Evolutionary conservation across 1,140 invertebrate genomes (phyloP), one percentile per base, ranked within the genome.

Genomic region (Drosophila ananassae): DNA sequence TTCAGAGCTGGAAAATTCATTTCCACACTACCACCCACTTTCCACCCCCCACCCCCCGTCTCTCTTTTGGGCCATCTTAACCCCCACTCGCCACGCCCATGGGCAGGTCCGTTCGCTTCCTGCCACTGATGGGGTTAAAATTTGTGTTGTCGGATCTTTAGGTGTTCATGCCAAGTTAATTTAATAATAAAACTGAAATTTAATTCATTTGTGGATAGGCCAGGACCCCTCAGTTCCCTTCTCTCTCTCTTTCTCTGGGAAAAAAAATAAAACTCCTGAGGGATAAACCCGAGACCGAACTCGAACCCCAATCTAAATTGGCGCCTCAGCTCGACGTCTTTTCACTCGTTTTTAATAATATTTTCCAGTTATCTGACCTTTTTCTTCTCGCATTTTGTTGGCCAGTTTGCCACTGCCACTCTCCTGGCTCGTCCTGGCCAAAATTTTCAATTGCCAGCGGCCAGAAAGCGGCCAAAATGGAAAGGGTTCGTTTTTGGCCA

Each of bases 181-280:
- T 90, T 89, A 90, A 89, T 90, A 90, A 90, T 89, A 90, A 90
- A 90, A 81, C 77, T 90, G 74, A 79, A 90, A 90, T 90, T 90
- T 90, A 90, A 90, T 90, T 90, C 89, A 90, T 90, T 90, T 90
- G 83, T 61, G 89, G 77, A 89, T 84, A 89, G 85, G 85, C 83
- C 64, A 89, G 50, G 24, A 6, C 25, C 25, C 5, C 25, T 28
- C 25, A 17, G 25, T 2, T 17, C 13, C 39, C 13, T n/a, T 44
- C 10, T 44, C 0, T 3, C 39, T 41, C n/a, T 6, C 10, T 13
- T 6, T 7, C n/a, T n/a, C n/a, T 1, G 13, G 6, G 9, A n/a
- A 2, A 17, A 60, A 51, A 44, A 24, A 12, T 22, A 82, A 87
- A 82, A 78, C 58, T 78, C 82, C 78, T 85, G 50, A 56, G 82